Evolutionary conservation across 1,140 invertebrate species (phyloP).

Genomic region (Euura lappo): DNA sequence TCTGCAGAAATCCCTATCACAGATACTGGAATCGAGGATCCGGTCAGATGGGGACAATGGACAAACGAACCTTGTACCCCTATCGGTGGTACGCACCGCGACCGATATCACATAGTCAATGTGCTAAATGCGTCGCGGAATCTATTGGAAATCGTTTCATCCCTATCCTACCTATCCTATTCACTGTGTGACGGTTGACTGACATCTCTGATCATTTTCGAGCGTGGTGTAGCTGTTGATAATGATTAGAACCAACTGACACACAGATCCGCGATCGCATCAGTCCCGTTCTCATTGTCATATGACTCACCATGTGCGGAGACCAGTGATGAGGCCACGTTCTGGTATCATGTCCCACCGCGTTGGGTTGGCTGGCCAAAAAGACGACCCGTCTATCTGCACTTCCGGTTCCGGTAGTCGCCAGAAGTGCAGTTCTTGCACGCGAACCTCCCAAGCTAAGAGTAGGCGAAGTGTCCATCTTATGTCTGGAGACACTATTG

Average conservation of each 20-base stretch:
- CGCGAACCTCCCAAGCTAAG: slow-evolving; percentile 52
- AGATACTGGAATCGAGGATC: slow-evolving; percentile 35
- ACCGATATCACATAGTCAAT: slow-evolving; percentile 44
- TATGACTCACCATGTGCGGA: slow-evolving; percentile 50
- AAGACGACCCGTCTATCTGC: slow-evolving; percentile 54
- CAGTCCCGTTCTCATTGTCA: too few species aligned
- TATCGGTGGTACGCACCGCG: slow-evolving; percentile 46
- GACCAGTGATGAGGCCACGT: slow-evolving; percentile 61
- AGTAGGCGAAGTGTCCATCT: slow-evolving; percentile 55
- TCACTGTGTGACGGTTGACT: not conserved
- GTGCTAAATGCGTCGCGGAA: slow-evolving; percentile 45
- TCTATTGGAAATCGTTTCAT: slow-evolving; percentile 45
- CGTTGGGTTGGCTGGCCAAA: slow-evolving; percentile 49
- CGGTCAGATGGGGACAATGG: slow-evolving; percentile 12
- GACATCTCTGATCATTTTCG: slow-evolving; percentile 1
- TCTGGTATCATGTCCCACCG: slow-evolving; percentile 48
- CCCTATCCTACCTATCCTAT: slow-evolving; percentile 19
- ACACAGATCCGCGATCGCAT: not conserved
- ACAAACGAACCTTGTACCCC: slow-evolving; percentile 38
- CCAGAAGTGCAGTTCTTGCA: slow-evolving; percentile 52
- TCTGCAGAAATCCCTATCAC: not conserved
- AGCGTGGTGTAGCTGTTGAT: not conserved
- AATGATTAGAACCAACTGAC: not conserved
- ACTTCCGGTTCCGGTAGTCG: slow-evolving; percentile 49
- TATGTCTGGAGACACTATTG: not conserved